Conservation (phyloP, 2,113 vertebrate genomes). For the Clinocottus analis region DNA sequence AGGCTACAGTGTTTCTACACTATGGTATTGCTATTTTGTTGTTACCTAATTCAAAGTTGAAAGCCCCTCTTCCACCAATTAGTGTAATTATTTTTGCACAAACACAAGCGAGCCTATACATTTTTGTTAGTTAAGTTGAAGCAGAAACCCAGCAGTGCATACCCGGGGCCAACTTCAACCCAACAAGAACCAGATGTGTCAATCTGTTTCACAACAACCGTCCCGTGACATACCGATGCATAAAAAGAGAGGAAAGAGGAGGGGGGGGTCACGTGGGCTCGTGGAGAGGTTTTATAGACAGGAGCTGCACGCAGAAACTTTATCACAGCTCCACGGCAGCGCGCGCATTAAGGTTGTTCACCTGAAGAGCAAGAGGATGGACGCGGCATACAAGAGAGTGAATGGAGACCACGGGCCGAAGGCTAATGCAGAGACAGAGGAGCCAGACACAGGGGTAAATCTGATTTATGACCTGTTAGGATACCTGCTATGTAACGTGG, state of each 20-base stretch:
- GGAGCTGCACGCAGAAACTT: conserved; percentile 22
- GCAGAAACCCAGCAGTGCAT: neutral
- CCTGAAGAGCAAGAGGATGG: conserved; percentile 73
- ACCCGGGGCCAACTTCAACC: neutral
- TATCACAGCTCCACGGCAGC: conserved; percentile 33
- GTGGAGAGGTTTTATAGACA: conserved; percentile 48
- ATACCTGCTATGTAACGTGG: neutral
- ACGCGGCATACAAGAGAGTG: conserved; percentile 68
- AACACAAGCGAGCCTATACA: neutral
- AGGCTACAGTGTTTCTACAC: neutral
- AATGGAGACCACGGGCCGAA: conserved; percentile 63
- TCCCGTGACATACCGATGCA: conserved; percentile 66
- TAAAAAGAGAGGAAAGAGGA: conserved; percentile 24
- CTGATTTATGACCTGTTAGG: neutral
- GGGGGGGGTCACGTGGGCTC: conserved; percentile 71
- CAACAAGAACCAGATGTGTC: conserved; percentile 70
- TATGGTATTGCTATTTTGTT: neutral
- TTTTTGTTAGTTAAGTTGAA: neutral
- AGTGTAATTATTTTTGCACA: no score
- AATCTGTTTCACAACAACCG: conserved; percentile 53
- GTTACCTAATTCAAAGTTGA: neutral
- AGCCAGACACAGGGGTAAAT: conserved; percentile 59
- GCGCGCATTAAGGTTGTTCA: conserved; percentile 1
- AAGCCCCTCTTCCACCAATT: neutral
- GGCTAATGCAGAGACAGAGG: conserved; percentile 4